Base-by-base conservation (phyloP, 2,113 vertebrate species). In the Melozone crissalis region DNA sequence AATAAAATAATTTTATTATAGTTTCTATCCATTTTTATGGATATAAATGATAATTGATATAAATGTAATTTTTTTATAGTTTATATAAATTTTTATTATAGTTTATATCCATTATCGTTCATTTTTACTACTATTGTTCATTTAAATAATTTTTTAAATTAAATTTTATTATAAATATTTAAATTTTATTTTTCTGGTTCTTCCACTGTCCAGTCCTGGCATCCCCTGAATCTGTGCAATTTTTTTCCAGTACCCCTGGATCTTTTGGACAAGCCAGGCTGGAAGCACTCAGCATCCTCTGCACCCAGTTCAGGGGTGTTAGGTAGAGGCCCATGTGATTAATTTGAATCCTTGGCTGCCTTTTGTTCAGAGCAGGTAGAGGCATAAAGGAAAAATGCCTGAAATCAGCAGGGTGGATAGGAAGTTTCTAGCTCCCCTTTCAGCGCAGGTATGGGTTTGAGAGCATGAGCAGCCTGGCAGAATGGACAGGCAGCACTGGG, bases 21-120 rank as follows among this genome's bases (percentile, higher is more conserved):
- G 23, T 4, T 49, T 49, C 10, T 39, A 39, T 49, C 23, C 8
- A 49, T 26, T 49, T 49, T 46, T 46, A 21, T 46, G 20, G 46
- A 26, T 26, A 49, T 26, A 26, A 49, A 49, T 13, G 26, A 49
- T 14, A 26, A 49, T 49, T 49, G 4, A 49, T 49, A 26, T 49
- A 49, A 49, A 5, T 2, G 7, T 49, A 49, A 4, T 5, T 49
- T 26, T 26, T 49, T 47, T 22, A 47, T 23, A 22, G 46, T 23
- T 47, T 22, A 23, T 47, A 47, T 47, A 11, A 23, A 46, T 46
- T 47, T 47, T 47, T 47, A 52, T 22, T 47, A 47, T 47, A 11
- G 11, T 47, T 47, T 47, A 49, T 49, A 26, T 49, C 23, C 3
- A 49, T 35, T 35, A 3, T 9, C 0, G 0, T 39, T 74, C 3